Evolutionary conservation across 2,888 invertebrate genomes (phyloP).

Genomic region (Odiellus spinosus): DNA sequence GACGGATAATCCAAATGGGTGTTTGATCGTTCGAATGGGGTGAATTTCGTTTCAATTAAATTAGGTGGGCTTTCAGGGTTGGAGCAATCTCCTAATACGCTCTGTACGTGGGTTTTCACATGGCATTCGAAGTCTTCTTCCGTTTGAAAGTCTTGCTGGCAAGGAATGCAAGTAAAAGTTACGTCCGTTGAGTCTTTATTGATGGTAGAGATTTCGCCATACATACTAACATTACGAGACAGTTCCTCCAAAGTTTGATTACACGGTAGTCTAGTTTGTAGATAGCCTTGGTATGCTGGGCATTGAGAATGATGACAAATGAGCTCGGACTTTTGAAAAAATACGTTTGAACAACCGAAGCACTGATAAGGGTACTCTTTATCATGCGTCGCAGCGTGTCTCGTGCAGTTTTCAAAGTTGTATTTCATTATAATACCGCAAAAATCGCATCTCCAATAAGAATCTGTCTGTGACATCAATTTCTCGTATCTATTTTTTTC

Average conservation of each 20-base stretch:
- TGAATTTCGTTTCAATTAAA: too few species aligned
- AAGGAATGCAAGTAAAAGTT: slow-evolving; percentile 9
- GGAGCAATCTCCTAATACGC: slow-evolving; percentile 2
- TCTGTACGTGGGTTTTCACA: slow-evolving; percentile 9
- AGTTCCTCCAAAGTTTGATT: too few species aligned
- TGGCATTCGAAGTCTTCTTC: slow-evolving; percentile 11
- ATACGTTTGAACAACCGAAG: slow-evolving; percentile 5
- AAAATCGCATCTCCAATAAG: slow-evolving; percentile 2
- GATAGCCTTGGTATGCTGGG: too few species aligned
- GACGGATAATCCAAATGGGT: too few species aligned
- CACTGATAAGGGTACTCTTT: slow-evolving; percentile 3
- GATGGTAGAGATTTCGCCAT: neutral
- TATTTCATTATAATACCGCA: neutral
- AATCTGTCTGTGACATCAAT: neutral
- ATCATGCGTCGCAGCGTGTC: neutral
- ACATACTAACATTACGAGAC: neutral
- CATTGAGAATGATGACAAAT: slow-evolving; percentile 4
- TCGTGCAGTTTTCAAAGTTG: neutral
- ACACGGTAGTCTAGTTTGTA: neutral
- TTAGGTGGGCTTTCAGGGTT: too few species aligned
- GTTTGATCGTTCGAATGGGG: too few species aligned
- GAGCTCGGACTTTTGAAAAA: neutral
- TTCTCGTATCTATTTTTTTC: neutral
- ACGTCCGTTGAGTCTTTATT: slow-evolving; percentile 2
- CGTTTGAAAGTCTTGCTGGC: slow-evolving; percentile 6